A percentile compares a stretch with the other conserved stretches of the same genome.
These are phyloP conservation scores for Amphimedon queenslandica DNA, from an alignment of 37 sponge, comb jelly and placozoan genomes.

Conservation along the genomic window DNA sequence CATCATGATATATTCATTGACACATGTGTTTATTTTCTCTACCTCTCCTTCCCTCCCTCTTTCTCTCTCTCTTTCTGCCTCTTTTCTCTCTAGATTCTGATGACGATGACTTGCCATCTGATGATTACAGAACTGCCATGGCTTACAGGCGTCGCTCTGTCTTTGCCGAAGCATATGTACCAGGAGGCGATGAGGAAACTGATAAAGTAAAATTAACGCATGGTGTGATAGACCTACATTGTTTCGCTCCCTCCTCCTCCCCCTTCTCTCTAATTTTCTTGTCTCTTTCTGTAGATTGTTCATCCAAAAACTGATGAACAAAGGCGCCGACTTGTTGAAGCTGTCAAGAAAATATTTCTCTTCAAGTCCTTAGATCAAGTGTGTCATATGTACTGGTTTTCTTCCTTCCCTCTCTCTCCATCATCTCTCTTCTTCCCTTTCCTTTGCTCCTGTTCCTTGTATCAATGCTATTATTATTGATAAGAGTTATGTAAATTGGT, in stretches of 20 bases:
- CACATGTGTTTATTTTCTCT: neutral
- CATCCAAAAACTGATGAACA: conserved; percentile 91
- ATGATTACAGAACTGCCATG: conserved; percentile 37
- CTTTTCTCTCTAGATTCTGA: conserved; percentile 25
- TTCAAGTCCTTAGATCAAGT: conserved; percentile 73
- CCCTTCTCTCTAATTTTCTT: too few relatives aligned
- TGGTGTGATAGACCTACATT: too few relatives aligned
- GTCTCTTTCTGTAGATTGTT: too few relatives aligned
- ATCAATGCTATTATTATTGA: too few relatives aligned
- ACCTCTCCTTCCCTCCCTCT: neutral
- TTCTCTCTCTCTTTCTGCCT: neutral
- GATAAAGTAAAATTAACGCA: conserved; percentile 45
- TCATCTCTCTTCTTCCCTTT: too few relatives aligned
- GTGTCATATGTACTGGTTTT: neutral
- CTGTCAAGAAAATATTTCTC: conserved; percentile 73
- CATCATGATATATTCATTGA: too few relatives aligned
- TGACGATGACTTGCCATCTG: conserved; percentile 50
- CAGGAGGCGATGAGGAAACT: conserved; percentile 38
- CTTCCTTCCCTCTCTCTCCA: neutral
- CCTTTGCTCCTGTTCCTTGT: too few relatives aligned
- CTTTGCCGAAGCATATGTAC: conserved; percentile 82
- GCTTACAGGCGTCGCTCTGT: conserved; percentile 61
- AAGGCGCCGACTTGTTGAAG: conserved; percentile 56
- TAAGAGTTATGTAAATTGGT: too few relatives aligned
- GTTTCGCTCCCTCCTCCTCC: too few relatives aligned